A percentile compares a stretch with the other conserved stretches of the same genome.
These are phyloP conservation scores for Halictus quadricinctus DNA, from an alignment of 2,888 invertebrate genomes.

Conservation along the genomic window DNA sequence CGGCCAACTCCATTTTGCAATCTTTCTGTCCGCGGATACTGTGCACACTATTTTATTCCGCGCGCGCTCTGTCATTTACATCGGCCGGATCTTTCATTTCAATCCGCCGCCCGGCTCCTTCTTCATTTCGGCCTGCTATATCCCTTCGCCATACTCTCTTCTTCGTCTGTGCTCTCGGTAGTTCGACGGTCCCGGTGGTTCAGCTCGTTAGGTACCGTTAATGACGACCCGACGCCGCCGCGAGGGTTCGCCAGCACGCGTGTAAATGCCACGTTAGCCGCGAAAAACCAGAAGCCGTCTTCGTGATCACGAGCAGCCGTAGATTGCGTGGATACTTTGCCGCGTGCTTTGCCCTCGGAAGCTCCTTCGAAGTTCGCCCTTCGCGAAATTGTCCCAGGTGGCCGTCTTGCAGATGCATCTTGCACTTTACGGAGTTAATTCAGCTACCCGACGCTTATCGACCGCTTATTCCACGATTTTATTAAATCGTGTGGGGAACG, in stretches of 20 bases:
- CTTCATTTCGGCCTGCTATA: background rate
- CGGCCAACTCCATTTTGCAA: background rate
- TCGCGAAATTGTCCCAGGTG: background rate
- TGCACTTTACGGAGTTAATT: background rate
- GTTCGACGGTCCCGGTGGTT: constrained; percentile 43
- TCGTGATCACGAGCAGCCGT: constrained; percentile 38
- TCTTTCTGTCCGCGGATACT: background rate
- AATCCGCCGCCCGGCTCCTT: background rate
- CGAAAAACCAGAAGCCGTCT: constrained; percentile 36
- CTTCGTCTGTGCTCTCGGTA: constrained; percentile 17
- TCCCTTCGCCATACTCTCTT: background rate
- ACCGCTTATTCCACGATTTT: background rate
- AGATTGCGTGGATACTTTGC: background rate
- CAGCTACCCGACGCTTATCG: too few species aligned
- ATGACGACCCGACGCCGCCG: constrained; percentile 44
- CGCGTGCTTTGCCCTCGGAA: background rate
- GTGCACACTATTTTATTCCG: background rate
- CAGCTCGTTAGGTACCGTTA: constrained; percentile 65
- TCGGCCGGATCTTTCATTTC: background rate
- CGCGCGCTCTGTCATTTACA: background rate
- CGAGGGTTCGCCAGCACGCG: constrained; percentile 18
- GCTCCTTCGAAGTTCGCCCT: background rate
- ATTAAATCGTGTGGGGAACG: too few species aligned
- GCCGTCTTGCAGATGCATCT: background rate
- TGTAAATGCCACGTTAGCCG: constrained; percentile 25